Base-by-base conservation (phyloP, 2,888 invertebrate genomes). In the Agrotis ipsilon region DNA sequence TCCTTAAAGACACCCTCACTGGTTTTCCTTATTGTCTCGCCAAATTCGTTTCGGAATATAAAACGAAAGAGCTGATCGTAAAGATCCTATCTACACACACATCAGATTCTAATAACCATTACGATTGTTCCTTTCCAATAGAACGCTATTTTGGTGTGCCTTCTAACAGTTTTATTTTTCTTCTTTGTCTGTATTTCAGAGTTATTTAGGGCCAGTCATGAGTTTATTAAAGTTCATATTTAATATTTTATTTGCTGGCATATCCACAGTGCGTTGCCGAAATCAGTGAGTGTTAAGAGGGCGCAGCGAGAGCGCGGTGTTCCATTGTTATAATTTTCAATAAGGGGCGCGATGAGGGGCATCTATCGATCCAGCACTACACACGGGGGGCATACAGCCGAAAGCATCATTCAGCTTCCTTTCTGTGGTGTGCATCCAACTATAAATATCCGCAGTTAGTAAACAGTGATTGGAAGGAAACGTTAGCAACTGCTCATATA, bases 311-410 rank as follows among this genome's bases (percentile, higher is more conserved):
- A 88, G 90, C 90, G 92, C 89, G 93, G 95, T 95, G 95, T 93
- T 94, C 94, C 95, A 96, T 96, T 96, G 96, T 96, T 96, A 96
- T 96, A 96, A 96, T 96, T 96, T 96, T 96, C 96, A 96, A 96
- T 96, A 96, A 96, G 96, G 96, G 95, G 95, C 92, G 93, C 94
- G 91, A 94, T 94, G 95, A 94, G 94, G 96, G 96, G 96, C 94
- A 94, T 93, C 94, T 94, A 96, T 95, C 95, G 93, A 91, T 92
- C 91, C 87, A 87, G 86, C 84, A 87, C 84, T 83, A 86, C 84
- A 88, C 86, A 87, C 88, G 86, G 84, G 88, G 91, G 91, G 90
- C 88, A 89, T 88, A 89, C 90, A 91, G 87, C 84, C 87, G 80
- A 87, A 81, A 87, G 88, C 89, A 88, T 89, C 89, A 87, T 89